These are phyloP conservation scores for Lucinisca nassula DNA, from an alignment of 2,888 invertebrate species.

Conservation along the genomic window DNA sequence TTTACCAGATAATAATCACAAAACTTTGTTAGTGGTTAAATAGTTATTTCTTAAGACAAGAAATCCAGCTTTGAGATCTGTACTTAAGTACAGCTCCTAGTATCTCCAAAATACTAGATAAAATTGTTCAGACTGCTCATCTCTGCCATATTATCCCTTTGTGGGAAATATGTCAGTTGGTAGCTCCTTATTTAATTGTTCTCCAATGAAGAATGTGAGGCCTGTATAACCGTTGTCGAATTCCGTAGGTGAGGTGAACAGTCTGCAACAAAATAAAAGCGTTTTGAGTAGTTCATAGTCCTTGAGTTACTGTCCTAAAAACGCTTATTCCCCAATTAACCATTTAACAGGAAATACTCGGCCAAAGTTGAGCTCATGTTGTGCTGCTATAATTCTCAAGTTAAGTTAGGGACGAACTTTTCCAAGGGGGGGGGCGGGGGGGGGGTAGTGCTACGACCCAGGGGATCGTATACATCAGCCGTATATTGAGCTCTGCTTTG, in stretches of 20 bases:
- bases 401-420: neutral
- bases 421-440: too few relatives aligned
- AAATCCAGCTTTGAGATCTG: neutral
- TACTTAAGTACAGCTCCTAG: neutral
- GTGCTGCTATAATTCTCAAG: too few relatives aligned
- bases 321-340: too few relatives aligned
- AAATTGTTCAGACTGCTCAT: too few relatives aligned
- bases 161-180: neutral
- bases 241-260: neutral
- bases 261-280: neutral
- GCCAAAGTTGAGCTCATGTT: neutral
- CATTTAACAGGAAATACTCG: neutral
- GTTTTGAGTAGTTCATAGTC: neutral
- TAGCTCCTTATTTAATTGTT: neutral
- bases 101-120: neutral
- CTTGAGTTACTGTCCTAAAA: neutral
- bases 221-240: neutral
- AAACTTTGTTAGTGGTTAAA: too few relatives aligned
- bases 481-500: too few relatives aligned
- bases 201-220: neutral
- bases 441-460: neutral
- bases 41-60: too few relatives aligned
- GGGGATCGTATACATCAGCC: too few relatives aligned
- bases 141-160: neutral
- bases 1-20: too few relatives aligned